Percentiles rank a stretch among this genome's conserved stretches.
Conservation (phyloP, 1,140 invertebrate species). For the Pemphigus obesinymphae region DNA sequence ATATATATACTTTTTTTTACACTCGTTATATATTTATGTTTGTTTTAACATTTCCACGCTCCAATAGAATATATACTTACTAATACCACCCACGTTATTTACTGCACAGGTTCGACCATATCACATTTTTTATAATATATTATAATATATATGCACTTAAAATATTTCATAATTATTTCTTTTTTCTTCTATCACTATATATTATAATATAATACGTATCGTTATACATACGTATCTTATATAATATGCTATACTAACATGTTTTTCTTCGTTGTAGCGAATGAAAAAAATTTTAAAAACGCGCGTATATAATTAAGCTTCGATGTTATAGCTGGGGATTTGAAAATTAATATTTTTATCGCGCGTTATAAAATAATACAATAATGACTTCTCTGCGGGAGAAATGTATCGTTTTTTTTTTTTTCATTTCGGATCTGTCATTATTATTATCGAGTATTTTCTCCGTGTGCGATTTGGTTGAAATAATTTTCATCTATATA, state of each 20-base stretch:
- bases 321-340: not conserved
- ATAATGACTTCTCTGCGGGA: too few relatives aligned
- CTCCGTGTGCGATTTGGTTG: not conserved
- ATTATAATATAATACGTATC: not conserved
- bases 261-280: too few relatives aligned
- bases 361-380: too few relatives aligned
- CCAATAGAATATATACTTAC: slow-evolving; percentile 23
- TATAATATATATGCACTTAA: not conserved
- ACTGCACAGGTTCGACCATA: slow-evolving; percentile 32
- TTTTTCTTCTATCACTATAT: not conserved
- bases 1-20: not conserved
- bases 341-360: not conserved
- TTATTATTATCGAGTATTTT: too few relatives aligned
- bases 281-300: too few relatives aligned
- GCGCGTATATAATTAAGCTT: too few relatives aligned
- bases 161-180: slow-evolving; percentile 43
- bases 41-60: slow-evolving; percentile 26
- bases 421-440: too few relatives aligned
- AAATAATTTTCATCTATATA: too few relatives aligned
- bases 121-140: slow-evolving; percentile 2
- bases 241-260: too few relatives aligned
- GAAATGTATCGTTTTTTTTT: too few relatives aligned
- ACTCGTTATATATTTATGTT: slow-evolving; percentile 25
- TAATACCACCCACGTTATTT: too few relatives aligned
- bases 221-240: not conserved